These are phyloP conservation scores for Uropsilus gracilis DNA, from an alignment of 2,113 vertebrate species.

Conservation along the genomic window DNA sequence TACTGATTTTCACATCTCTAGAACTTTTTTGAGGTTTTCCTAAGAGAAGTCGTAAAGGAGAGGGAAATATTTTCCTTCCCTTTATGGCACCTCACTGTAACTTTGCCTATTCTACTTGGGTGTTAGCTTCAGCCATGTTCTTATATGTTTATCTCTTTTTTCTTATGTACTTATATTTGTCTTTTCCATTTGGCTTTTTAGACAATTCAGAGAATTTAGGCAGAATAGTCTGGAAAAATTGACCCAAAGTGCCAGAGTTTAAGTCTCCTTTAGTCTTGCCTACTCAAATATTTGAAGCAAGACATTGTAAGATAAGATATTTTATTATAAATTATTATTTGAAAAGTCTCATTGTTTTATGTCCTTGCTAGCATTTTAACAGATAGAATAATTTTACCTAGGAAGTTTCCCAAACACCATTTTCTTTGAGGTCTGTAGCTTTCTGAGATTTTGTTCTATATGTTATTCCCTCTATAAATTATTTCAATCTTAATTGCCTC, in stretches of 20 bases:
- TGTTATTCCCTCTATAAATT: neutral
- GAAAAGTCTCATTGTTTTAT: too few relatives aligned
- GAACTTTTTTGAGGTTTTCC: neutral
- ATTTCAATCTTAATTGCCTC: neutral
- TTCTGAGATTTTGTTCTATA: constrained; percentile 23
- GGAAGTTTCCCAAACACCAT: neutral
- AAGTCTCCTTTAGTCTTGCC: neutral
- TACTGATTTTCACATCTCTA: neutral
- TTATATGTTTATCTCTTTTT: constrained; percentile 19
- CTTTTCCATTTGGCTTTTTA: neutral
- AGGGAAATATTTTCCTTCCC: neutral
- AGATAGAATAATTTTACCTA: neutral
- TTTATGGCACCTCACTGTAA: neutral
- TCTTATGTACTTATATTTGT: neutral
- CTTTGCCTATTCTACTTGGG: neutral
- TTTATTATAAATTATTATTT: neutral
- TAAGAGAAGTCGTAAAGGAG: neutral
- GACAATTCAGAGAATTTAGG: neutral
- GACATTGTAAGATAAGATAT: neutral
- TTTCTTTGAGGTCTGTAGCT: neutral
- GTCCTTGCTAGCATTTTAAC: too few relatives aligned
- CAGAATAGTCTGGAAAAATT: neutral
- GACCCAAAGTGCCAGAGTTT: neutral
- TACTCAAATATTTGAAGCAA: constrained; percentile 25
- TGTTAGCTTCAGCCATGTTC: neutral